Percentiles rank a stretch among this genome's conserved stretches.
Evolutionary conservation across 2,113 vertebrate genomes (phyloP).

Genomic region (Seriola quinqueradiata): DNA sequence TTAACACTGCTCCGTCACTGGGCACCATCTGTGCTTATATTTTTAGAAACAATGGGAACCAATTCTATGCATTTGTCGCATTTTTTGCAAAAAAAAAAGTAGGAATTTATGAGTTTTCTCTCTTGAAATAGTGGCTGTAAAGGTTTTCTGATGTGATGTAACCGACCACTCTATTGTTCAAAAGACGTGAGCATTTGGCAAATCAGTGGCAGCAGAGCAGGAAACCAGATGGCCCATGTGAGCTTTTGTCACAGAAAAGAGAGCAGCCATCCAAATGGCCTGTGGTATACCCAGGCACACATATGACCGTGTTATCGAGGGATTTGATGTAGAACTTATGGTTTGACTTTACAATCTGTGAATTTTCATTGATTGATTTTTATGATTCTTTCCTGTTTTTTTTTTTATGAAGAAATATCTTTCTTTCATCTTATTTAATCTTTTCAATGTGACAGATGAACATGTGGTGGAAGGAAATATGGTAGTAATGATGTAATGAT

Average conservation of each 20-base stretch:
- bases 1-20: not conserved
- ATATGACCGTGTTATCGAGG: conserved; percentile 47
- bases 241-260: conserved; percentile 67
- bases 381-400: not conserved
- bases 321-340: conserved; percentile 38
- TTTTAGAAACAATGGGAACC: not conserved
- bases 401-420: not conserved
- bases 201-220: conserved; percentile 56
- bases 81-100: conserved; percentile 3
- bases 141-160: conserved; percentile 13
- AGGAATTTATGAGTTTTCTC: not conserved
- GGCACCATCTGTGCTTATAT: conserved; percentile 7
- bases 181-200: conserved; percentile 42
- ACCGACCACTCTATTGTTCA: conserved; percentile 35
- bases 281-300: conserved; percentile 54
- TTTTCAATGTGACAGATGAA: conserved; percentile 17
- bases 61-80: not conserved
- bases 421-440: not conserved
- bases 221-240: conserved; percentile 77
- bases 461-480: conserved; percentile 20
- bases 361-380: conserved; percentile 22
- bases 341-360: conserved; percentile 33
- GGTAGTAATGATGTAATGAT: conserved; percentile 39
- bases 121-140: not conserved
- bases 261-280: conserved; percentile 76